Evolutionary conservation across 37 sponge, comb jelly and placozoan species (phyloP).

Genomic region (Eunapius fragilis): DNA sequence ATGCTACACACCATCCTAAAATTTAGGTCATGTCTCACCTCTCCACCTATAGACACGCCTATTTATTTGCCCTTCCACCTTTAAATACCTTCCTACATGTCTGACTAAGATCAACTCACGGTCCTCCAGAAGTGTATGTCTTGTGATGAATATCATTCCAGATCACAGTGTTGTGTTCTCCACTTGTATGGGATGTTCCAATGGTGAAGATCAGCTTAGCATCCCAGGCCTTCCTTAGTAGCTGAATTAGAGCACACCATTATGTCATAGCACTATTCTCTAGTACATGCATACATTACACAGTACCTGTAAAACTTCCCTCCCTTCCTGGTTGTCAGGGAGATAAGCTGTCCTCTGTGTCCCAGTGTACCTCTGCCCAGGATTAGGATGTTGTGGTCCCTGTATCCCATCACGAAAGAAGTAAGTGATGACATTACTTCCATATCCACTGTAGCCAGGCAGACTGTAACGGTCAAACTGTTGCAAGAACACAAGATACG

Average conservation of each 20-base stretch:
- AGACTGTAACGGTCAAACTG: neutral
- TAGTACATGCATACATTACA: neutral
- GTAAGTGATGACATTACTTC: constrained; percentile 65
- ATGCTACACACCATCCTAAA: no score
- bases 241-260: neutral
- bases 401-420: constrained; percentile 62
- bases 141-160: constrained; percentile 77
- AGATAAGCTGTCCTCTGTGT: constrained; percentile 66
- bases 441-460: constrained; percentile 61
- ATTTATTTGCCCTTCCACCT: no score
- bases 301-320: constrained; percentile 38
- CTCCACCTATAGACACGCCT: no score
- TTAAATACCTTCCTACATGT: no score
- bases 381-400: constrained; percentile 65
- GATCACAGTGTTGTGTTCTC: constrained; percentile 17
- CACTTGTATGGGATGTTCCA: constrained; percentile 50
- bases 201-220: constrained; percentile 58
- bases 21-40: no score
- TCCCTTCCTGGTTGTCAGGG: constrained; percentile 65
- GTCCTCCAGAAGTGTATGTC: constrained; percentile 41
- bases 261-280: neutral
- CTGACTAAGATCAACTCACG: constrained; percentile 17
- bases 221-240: constrained; percentile 55
- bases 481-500: neutral
- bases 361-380: constrained; percentile 57